A percentile compares a stretch with the other conserved stretches of the same genome.
Evolutionary conservation across 2,888 invertebrate genomes (phyloP).

Genomic region (Myathropa florea): DNA sequence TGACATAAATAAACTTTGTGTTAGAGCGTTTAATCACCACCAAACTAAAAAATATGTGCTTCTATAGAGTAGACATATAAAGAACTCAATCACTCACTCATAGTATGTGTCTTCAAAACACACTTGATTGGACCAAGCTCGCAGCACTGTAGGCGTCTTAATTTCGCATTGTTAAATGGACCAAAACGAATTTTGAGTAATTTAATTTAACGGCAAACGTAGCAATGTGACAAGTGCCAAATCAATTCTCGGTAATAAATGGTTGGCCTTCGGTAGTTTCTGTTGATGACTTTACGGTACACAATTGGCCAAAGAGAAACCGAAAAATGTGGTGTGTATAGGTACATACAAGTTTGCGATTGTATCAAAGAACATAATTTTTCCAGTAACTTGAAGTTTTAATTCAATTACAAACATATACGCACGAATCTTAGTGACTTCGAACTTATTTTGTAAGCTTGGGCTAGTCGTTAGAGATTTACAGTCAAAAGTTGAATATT

Average conservation of each 20-base stretch:
- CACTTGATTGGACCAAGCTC: neutral
- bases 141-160: neutral
- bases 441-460: too few relatives aligned
- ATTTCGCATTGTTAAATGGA: neutral
- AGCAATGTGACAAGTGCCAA: constrained; percentile 19
- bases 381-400: neutral
- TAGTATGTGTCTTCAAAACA: neutral
- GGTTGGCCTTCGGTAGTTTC: neutral
- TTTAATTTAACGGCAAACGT: neutral
- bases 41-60: too few relatives aligned
- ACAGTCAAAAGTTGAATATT: too few relatives aligned
- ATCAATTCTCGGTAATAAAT: neutral
- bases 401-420: too few relatives aligned
- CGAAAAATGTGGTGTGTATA: neutral
- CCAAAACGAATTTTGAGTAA: constrained; percentile 5
- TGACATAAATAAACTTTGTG: too few relatives aligned
- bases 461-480: too few relatives aligned
- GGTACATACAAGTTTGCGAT: neutral
- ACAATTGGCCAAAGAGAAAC: neutral
- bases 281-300: neutral
- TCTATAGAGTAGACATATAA: too few relatives aligned
- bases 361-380: neutral
- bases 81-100: neutral
- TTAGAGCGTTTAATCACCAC: too few relatives aligned
- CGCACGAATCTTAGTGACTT: too few relatives aligned